Evolutionary conservation across 2,113 vertebrate genomes (phyloP).

Genomic region (Cephalophus harveyi): DNA sequence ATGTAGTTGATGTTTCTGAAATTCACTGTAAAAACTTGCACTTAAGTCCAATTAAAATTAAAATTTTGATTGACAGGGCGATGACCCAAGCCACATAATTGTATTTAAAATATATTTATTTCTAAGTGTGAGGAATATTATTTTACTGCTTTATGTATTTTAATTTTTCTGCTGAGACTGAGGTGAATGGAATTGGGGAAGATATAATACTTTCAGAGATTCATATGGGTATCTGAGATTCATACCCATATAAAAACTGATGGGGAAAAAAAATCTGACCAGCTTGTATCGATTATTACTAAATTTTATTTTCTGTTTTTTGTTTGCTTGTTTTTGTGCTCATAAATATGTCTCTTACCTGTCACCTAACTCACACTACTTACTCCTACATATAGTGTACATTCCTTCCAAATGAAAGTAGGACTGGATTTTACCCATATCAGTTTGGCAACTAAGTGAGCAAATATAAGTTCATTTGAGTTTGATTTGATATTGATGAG

Average conservation of each 20-base stretch:
- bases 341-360: background rate
- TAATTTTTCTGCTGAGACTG: background rate
- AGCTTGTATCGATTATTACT: background rate
- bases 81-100: background rate
- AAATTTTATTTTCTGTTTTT: background rate
- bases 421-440: accelerated
- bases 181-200: background rate
- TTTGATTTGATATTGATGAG: background rate
- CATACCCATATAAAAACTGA: background rate
- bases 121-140: background rate
- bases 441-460: background rate
- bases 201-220: background rate
- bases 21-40: background rate
- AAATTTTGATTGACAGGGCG: background rate
- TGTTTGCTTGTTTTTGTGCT: background rate
- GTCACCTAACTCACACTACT: background rate
- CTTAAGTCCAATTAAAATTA: background rate
- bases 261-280: background rate
- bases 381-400: background rate
- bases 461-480: background rate
- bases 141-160: background rate
- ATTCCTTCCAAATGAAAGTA: background rate
- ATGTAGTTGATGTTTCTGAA: background rate
- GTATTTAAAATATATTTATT: background rate
- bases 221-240: background rate